Evolutionary conservation across 2,797 vertebrate species (phyloP), one percentile per base, ranked within the genome.

Genomic region (Lithobates pipiens): DNA sequence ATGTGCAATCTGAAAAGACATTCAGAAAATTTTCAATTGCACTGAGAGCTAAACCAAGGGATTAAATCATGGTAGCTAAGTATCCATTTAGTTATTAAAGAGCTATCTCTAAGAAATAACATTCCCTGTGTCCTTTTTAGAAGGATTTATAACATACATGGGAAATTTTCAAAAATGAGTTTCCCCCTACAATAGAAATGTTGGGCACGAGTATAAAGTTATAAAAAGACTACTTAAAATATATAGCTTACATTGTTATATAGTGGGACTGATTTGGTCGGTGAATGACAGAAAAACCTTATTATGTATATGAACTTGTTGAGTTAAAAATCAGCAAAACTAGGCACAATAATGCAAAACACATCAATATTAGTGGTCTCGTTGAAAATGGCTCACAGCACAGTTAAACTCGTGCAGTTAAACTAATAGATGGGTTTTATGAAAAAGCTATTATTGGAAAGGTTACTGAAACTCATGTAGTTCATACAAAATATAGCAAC

Each of bases 41-140:
- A 81, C 34, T 72, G 32, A 61, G 21, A 63, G 79, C 79, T 61
- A 61, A 81, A 81, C 79, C 69, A 81, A 81, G 79, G 79, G 69
- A 81, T 72, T 81, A 81, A 81, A 81, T 81, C 79, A 81, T 39
- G 44, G 50, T 81, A 72, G 79, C 79, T 73, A 73, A 81, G 79
- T 46, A 81, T 63, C 69, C 50, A 81, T 81, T 72, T 72, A 72
- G 50, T 81, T 73, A 81, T 73, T 81, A 81, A 72, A 70, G 50
- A 81, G 79, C 50, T 81, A 61, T 46, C 50, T 72, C 68, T 73
- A 81, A 61, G 50, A 81, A 81, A 81, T 72, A 23, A 36, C 44
- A 81, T 73, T 42, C 21, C 27, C 46, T 57, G 21, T 81, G 69
- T 81, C 79, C 69, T 81, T 72, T 81, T 36, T 32, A 39, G 15